Conservation (phyloP, 2,113 vertebrate species). For the Carollia perspicillata region DNA sequence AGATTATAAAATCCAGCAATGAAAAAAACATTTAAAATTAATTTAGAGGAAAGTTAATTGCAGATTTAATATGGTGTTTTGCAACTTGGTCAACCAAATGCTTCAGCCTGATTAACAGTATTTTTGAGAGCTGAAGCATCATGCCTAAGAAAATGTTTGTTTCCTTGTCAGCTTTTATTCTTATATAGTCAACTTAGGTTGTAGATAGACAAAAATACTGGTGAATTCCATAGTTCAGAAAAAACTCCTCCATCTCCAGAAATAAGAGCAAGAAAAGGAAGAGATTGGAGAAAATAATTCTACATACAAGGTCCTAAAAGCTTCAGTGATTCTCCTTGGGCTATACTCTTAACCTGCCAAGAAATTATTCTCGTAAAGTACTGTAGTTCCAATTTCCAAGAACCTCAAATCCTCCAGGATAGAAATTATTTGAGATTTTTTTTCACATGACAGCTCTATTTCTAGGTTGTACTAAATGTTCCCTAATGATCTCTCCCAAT, state of each 20-base stretch:
- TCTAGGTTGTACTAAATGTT: neutral
- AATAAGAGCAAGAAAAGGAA: slow-evolving; percentile 29
- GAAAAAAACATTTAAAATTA: slow-evolving; percentile 65
- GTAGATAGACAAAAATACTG: slow-evolving; percentile 30
- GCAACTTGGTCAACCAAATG: slow-evolving; percentile 66
- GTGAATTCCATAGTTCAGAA: neutral
- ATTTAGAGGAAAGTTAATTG: slow-evolving; percentile 71
- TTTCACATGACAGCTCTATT: neutral
- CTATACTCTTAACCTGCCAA: neutral
- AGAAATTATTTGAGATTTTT: neutral
- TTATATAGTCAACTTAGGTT: slow-evolving; percentile 31
- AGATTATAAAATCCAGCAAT: slow-evolving; percentile 63
- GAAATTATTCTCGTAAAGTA: neutral
- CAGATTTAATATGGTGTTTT: slow-evolving; percentile 60
- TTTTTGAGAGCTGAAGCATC: slow-evolving; percentile 44
- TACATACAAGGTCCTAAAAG: neutral
- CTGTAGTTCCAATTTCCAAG: neutral
- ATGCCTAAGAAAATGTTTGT: slow-evolving; percentile 11
- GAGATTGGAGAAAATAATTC: neutral
- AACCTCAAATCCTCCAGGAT: neutral
- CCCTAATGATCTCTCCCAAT: neutral
- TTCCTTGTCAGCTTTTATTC: slow-evolving; percentile 38
- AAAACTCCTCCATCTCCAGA: neutral
- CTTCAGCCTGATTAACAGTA: slow-evolving; percentile 55
- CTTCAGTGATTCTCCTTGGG: neutral